Conservation (phyloP, 2,797 vertebrate genomes). For the Aldrovandia affinis region DNA sequence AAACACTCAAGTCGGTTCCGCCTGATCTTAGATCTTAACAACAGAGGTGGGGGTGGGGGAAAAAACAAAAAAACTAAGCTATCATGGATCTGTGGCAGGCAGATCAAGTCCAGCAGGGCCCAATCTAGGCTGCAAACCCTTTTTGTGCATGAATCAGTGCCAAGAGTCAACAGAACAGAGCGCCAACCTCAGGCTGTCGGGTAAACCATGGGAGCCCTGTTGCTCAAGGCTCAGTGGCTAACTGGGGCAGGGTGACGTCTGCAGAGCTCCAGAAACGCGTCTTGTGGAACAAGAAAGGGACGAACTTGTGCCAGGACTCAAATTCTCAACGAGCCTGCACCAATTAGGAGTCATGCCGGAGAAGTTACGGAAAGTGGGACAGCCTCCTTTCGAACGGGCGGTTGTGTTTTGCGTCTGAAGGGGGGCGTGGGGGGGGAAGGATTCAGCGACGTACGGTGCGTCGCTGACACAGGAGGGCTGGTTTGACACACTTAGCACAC, state of each 20-base stretch:
- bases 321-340: conserved; percentile 24
- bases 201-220: conserved; percentile 34
- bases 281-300: neutral
- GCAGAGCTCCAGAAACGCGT: conserved; percentile 4
- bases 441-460: neutral
- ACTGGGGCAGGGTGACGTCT: neutral
- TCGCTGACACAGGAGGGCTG: neutral
- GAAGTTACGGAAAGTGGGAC: conserved; percentile 28
- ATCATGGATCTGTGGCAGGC: conserved; percentile 7
- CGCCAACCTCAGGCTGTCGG: conserved; percentile 32
- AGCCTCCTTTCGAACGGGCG: neutral
- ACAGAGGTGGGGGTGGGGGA: neutral
- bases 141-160: conserved; percentile 2
- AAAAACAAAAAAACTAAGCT: neutral
- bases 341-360: conserved; percentile 30
- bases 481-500: conserved; percentile 35
- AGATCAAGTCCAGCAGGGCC: conserved; percentile 10
- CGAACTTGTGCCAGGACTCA: neutral
- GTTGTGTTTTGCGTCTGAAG: neutral
- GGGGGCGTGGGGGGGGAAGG: neutral
- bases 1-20: neutral
- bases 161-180: conserved; percentile 20
- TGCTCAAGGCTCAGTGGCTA: conserved; percentile 25
- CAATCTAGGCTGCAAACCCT: conserved; percentile 13
- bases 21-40: conserved; percentile 11